Conservation (phyloP, 1,140 invertebrate genomes). For the Ruditapes philippinarum region DNA sequence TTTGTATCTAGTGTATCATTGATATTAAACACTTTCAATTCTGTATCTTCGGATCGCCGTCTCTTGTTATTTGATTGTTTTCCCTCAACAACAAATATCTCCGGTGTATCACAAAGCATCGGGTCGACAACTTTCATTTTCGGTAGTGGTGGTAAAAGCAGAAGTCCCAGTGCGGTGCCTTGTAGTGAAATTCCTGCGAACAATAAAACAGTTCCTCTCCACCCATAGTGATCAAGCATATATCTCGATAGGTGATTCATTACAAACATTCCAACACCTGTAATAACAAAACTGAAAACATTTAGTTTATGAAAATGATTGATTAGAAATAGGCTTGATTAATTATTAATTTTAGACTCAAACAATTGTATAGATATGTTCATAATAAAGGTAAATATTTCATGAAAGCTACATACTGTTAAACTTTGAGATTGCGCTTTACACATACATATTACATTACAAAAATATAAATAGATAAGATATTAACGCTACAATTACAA, state of each 20-base stretch:
- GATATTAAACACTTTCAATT: background rate
- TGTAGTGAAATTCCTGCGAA: slow-evolving; percentile 8
- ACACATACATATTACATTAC: too few species aligned
- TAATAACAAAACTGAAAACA: too few species aligned
- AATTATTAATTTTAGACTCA: too few species aligned
- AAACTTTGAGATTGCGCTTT: too few species aligned
- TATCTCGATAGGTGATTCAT: slow-evolving; percentile 27
- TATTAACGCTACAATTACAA: too few species aligned
- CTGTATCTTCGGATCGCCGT: background rate
- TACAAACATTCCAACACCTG: slow-evolving; percentile 49
- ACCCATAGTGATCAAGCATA: slow-evolving; percentile 23
- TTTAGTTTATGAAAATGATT: too few species aligned
- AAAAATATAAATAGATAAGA: too few species aligned
- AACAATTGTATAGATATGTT: too few species aligned
- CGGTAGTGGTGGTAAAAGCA: slow-evolving; percentile 2
- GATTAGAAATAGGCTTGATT: too few species aligned
- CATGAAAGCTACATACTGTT: too few species aligned
- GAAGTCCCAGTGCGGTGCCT: slow-evolving; percentile 2
- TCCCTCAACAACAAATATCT: too few species aligned
- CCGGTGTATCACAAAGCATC: background rate
- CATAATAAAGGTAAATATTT: too few species aligned
- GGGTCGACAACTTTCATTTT: background rate
- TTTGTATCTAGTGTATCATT: background rate
- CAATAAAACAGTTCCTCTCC: slow-evolving; percentile 33
- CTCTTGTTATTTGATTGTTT: background rate